A percentile compares a stretch with the other conserved stretches of the same genome.
Evolutionary conservation across 2,113 vertebrate genomes (phyloP).

Genomic region (Apaloderma vittatum): DNA sequence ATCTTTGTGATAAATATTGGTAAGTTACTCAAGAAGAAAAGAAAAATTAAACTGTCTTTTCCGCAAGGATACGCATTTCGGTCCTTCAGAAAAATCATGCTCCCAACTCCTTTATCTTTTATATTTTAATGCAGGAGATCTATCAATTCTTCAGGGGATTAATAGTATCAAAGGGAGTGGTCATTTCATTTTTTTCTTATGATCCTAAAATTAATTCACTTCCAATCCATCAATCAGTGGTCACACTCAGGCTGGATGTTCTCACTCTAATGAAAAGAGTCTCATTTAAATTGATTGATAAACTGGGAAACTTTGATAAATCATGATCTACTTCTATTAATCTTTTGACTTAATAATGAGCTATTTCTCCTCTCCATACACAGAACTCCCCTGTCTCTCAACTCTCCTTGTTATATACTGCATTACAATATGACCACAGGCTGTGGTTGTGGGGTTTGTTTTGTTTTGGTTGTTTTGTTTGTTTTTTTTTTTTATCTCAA

Average conservation of each 20-base stretch:
- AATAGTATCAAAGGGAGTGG: slow-evolving; percentile 31
- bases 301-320: slow-evolving; percentile 70
- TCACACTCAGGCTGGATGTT: slow-evolving; percentile 40
- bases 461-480: too few relatives aligned
- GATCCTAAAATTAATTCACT: slow-evolving; percentile 60
- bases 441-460: not conserved
- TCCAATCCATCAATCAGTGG: slow-evolving; percentile 50
- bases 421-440: not conserved
- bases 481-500: not conserved
- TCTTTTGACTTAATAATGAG: slow-evolving; percentile 68
- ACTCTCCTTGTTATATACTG: not conserved
- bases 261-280: slow-evolving; percentile 35
- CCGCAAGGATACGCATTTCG: not conserved
- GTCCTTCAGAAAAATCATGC: not conserved
- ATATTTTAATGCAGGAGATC: not conserved
- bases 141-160: slow-evolving; percentile 15
- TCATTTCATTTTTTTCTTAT: slow-evolving; percentile 47
- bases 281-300: slow-evolving; percentile 75
- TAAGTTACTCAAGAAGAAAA: not conserved
- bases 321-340: slow-evolving; percentile 59
- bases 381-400: not conserved
- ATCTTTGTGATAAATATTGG: not conserved
- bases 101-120: not conserved
- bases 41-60: not conserved
- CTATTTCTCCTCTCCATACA: not conserved